These are phyloP conservation scores for Sphenodon punctatus DNA, from an alignment of 2,797 vertebrate genomes.

Conservation along the genomic window DNA sequence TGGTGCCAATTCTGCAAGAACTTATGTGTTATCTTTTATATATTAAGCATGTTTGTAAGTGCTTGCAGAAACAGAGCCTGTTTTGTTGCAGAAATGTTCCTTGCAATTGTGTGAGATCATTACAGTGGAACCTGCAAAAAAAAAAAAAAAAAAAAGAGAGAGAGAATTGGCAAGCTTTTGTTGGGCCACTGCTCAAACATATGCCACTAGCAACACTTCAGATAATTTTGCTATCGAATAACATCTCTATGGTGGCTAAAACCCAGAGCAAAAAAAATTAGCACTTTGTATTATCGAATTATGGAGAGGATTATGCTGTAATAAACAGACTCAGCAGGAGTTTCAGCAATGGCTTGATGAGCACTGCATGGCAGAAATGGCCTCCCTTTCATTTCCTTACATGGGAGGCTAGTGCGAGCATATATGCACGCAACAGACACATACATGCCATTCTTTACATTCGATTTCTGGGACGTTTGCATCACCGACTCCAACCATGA, in stretches of 20 bases:
- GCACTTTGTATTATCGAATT: constrained; percentile 43
- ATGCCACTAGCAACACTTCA: constrained; percentile 30
- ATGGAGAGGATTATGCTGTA: constrained; percentile 62
- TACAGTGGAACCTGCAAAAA: neutral
- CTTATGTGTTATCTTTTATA: too few species aligned
- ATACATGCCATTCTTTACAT: accelerated
- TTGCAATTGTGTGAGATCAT: constrained; percentile 23
- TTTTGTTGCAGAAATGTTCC: constrained; percentile 9
- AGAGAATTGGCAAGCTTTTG: constrained; percentile 17
- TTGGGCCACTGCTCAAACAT: constrained; percentile 1
- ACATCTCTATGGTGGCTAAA: constrained; percentile 23
- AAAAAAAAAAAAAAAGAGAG: neutral
- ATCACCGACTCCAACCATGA: neutral
- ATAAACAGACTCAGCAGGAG: constrained; percentile 68
- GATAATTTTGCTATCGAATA: constrained; percentile 9
- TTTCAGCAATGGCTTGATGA: constrained; percentile 29
- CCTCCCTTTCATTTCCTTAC: constrained; percentile 12
- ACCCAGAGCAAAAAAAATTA: constrained; percentile 21
- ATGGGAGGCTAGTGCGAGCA: neutral
- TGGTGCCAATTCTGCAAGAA: too few species aligned
- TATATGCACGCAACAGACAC: neutral
- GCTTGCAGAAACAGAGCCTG: constrained; percentile 23
- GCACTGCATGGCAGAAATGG: constrained; percentile 32
- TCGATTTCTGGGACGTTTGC: neutral
- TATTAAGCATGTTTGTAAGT: too few species aligned